phyloP scores from a whole-genome alignment of 2,888 invertebrate species.

The Eremobia ochroleuca region DNA sequence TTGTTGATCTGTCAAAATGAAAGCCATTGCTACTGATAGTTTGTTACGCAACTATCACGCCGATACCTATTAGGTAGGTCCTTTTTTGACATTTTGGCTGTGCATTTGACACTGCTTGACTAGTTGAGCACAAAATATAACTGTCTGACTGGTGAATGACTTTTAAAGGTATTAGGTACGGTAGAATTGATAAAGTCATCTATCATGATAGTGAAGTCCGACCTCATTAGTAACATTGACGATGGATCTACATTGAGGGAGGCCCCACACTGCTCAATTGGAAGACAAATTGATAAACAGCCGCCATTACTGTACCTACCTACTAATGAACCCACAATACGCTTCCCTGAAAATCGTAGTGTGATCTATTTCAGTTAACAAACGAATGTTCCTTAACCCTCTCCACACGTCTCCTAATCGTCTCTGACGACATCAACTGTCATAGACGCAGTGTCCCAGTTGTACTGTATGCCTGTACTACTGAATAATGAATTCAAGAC shows the following conservation, averaged over 20 bases:
- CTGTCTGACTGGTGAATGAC: background rate
- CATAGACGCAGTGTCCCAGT: background rate
- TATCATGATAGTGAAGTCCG: background rate
- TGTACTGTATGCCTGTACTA: background rate
- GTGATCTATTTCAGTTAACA: background rate
- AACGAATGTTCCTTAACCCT: background rate
- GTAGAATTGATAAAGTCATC: background rate
- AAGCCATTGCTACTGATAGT: background rate
- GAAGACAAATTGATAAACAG: background rate
- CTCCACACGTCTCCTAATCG: background rate
- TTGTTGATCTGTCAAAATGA: background rate
- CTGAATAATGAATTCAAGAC: conserved; percentile 49
- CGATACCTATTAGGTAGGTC: background rate
- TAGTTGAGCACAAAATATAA: background rate
- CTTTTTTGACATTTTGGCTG: background rate
- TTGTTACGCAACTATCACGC: too few relatives aligned
- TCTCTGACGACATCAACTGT: conserved; percentile 5
- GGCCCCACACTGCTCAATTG: background rate
- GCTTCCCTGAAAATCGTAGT: background rate
- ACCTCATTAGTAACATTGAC: background rate
- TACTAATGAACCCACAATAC: background rate
- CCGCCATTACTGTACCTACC: background rate
- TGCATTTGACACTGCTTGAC: background rate
- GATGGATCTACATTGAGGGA: background rate
- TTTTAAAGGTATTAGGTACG: background rate